Evolutionary conservation across 2,797 vertebrate genomes (phyloP).

Genomic region (Okamejei kenojei): DNA sequence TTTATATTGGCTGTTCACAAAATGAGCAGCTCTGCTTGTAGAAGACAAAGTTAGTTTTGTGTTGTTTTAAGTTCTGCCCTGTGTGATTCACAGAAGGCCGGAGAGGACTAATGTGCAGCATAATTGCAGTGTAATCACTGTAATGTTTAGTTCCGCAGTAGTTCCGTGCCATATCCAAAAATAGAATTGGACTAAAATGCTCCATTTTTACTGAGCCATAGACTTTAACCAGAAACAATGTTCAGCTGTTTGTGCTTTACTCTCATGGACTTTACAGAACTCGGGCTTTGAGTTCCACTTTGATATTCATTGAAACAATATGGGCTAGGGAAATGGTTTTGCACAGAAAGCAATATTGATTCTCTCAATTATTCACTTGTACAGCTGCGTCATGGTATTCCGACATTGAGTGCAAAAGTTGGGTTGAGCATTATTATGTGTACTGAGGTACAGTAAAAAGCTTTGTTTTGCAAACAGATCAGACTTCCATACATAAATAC

Average conservation of each 20-base stretch:
- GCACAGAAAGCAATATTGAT: no score
- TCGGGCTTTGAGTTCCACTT: not conserved
- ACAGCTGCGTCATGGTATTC: no score
- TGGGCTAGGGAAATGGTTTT: not conserved
- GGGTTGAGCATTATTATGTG: no score
- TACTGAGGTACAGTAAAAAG: no score
- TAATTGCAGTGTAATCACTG: constrained; percentile 12
- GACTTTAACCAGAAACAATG: not conserved
- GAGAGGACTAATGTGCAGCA: not conserved
- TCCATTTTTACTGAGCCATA: not conserved
- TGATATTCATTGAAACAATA: not conserved
- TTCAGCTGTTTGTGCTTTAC: not conserved
- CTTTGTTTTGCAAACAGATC: no score
- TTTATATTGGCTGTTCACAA: not conserved
- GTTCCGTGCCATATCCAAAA: not conserved
- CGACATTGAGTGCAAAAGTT: no score
- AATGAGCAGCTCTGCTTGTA: not conserved
- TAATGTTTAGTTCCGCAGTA: not conserved
- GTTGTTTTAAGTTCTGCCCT: no score
- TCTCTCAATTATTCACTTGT: not conserved
- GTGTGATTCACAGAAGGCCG: not conserved
- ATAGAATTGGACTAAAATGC: not conserved
- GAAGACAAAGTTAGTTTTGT: not conserved
- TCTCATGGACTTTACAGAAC: not conserved
- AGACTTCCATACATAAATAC: no score